phyloP scores from a whole-genome alignment of 2,113 vertebrate species.

The Glaucomys volans region DNA sequence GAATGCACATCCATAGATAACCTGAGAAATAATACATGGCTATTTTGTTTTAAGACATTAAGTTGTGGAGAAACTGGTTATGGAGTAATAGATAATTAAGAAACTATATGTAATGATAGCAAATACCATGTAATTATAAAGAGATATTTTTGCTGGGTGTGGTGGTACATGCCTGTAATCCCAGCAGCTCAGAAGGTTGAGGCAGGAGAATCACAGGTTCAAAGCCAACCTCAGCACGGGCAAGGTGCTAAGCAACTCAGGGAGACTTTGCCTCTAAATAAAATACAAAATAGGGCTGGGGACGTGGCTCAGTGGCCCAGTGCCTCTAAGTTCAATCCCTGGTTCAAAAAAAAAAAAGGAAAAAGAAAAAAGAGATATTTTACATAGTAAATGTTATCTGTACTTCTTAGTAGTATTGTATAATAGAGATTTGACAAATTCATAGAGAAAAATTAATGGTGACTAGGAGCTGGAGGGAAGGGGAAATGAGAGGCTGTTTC shows the following conservation, averaged over 20 bases:
- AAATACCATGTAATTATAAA: background rate
- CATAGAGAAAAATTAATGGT: conserved; percentile 7
- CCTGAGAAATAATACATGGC: background rate
- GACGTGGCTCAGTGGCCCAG: too few species aligned
- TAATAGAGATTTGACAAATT: conserved; percentile 9
- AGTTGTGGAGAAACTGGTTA: conserved; percentile 8
- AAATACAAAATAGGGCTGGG: too few species aligned
- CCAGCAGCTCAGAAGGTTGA: too few species aligned
- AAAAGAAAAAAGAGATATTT: conserved; percentile 40
- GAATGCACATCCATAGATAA: background rate
- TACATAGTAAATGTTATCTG: conserved; percentile 9
- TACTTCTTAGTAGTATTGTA: background rate
- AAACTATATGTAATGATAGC: background rate
- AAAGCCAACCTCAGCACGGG: too few species aligned
- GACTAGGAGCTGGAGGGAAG: background rate
- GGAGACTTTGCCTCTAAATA: too few species aligned
- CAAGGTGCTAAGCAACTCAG: too few species aligned
- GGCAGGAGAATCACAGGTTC: too few species aligned
- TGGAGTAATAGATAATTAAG: background rate
- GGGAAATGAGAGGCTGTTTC: background rate
- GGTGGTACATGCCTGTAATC: too few species aligned
- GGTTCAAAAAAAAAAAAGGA: too few species aligned
- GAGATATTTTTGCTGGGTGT: conserved; percentile 19
- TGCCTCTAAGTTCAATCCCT: too few species aligned
- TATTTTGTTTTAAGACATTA: background rate